Conservation (phyloP, 2,797 vertebrate species). For the Sorex maritimensis region DNA sequence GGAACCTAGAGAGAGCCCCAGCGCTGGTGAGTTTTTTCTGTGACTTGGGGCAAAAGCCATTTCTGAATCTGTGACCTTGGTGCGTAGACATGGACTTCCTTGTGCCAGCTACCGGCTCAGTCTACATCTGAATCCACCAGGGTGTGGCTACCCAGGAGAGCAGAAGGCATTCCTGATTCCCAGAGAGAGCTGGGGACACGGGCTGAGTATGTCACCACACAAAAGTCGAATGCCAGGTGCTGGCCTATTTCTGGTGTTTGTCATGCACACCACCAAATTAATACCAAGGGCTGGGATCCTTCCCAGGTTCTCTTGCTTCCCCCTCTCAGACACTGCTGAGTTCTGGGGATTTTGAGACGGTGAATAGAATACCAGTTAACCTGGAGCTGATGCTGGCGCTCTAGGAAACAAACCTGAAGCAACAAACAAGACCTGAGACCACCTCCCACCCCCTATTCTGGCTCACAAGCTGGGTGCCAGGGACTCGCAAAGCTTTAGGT, state of each 20-base stretch:
- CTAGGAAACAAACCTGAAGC: neutral
- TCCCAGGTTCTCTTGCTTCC: neutral
- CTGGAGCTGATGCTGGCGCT: neutral
- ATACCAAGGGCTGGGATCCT: conserved; percentile 43
- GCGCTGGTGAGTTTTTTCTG: neutral
- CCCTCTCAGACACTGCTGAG: neutral
- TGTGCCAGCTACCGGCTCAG: neutral
- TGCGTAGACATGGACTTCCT: neutral
- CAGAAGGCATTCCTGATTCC: neutral
- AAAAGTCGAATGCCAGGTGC: neutral
- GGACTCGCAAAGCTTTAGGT: too few species aligned
- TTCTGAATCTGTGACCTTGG: neutral
- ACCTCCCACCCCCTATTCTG: neutral
- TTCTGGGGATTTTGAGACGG: conserved; percentile 32
- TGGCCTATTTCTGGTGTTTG: neutral
- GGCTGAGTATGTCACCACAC: rapidly evolving
- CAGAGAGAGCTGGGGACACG: neutral
- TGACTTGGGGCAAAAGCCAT: neutral
- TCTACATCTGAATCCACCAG: neutral
- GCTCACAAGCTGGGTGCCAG: neutral
- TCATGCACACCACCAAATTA: neutral
- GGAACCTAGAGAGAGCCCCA: neutral
- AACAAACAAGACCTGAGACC: neutral
- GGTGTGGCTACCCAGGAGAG: neutral
- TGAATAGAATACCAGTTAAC: neutral